phyloP scores from a whole-genome alignment of 53 echinoderm and acorn worm genomes.

The Echinarachnius parma region DNA sequence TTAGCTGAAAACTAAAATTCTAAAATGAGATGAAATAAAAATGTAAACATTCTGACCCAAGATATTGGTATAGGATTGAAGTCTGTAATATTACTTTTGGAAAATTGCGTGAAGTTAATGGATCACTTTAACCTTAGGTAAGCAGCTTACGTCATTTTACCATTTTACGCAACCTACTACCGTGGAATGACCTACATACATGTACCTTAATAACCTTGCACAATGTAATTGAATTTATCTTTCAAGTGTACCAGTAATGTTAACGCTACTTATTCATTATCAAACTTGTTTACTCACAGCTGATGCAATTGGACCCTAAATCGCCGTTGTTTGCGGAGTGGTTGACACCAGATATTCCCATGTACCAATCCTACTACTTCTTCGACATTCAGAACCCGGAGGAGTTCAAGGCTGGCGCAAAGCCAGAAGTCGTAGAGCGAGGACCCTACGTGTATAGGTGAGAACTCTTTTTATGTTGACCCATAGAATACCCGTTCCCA shows the following conservation, averaged over 20 bases:
- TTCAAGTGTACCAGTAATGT: background rate
- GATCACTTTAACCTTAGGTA: too few relatives aligned
- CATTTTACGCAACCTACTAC: too few relatives aligned
- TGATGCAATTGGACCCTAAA: constrained; percentile 53
- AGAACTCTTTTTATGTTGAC: background rate
- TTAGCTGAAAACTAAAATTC: too few relatives aligned
- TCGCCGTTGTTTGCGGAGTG: constrained; percentile 55
- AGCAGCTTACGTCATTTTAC: too few relatives aligned
- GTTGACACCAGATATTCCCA: constrained; percentile 47
- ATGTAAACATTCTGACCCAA: too few relatives aligned
- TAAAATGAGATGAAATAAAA: too few relatives aligned
- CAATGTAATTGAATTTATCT: background rate
- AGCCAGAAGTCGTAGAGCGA: constrained; percentile 36
- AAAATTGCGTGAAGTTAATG: too few relatives aligned
- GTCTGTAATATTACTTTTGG: too few relatives aligned
- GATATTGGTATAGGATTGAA: too few relatives aligned
- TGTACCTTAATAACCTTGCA: background rate
- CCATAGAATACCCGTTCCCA: too few relatives aligned
- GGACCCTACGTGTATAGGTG: constrained; percentile 68
- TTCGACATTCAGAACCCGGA: constrained; percentile 65
- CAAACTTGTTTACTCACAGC: constrained; percentile 24
- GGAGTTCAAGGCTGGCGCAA: constrained; percentile 36
- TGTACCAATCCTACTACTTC: constrained; percentile 56
- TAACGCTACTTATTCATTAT: constrained; percentile 6
- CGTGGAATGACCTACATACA: too few relatives aligned